A percentile compares a stretch with the other conserved stretches of the same genome.
phyloP scores from a whole-genome alignment of 2,113 vertebrate species.

The Platichthys flesus region DNA sequence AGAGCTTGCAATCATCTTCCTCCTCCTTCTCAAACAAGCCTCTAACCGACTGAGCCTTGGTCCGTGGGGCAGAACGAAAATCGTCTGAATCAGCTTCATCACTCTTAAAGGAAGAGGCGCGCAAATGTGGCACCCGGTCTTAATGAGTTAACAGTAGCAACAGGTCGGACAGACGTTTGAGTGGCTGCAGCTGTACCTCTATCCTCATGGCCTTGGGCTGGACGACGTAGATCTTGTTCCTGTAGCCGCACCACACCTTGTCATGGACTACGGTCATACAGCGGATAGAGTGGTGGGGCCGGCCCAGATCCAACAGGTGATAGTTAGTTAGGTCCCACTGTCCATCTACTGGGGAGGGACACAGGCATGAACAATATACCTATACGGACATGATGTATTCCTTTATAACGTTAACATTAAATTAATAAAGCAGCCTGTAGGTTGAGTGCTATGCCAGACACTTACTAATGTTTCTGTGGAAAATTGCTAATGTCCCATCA shows the following conservation, averaged over 20 bases:
- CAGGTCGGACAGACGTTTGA: neutral
- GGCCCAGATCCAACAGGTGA: slow-evolving; percentile 95
- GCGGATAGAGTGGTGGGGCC: slow-evolving; percentile 97
- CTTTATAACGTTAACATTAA: neutral
- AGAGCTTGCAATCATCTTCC: too few relatives aligned
- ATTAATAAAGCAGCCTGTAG: neutral
- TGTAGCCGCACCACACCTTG: slow-evolving; percentile 97
- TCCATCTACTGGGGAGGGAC: slow-evolving; percentile 80
- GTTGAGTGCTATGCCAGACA: neutral
- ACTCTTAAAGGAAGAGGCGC: too few relatives aligned
- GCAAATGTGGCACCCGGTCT: too few relatives aligned
- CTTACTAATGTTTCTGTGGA: slow-evolving; percentile 92
- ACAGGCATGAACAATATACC: slow-evolving; percentile 8
- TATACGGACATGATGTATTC: neutral
- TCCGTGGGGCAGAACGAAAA: too few relatives aligned
- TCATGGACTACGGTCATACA: slow-evolving; percentile 97
- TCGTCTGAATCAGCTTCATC: too few relatives aligned
- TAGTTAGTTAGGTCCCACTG: slow-evolving; percentile 99
- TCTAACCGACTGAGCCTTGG: too few relatives aligned
- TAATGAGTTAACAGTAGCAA: too few relatives aligned
- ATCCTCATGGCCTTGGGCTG: slow-evolving; percentile 99
- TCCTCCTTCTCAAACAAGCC: too few relatives aligned
- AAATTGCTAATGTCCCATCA: slow-evolving; percentile 95
- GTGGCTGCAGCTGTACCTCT: slow-evolving; percentile 81
- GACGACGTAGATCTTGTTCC: slow-evolving; percentile 98